Evolutionary conservation across 64 coral and sea anemone species (phyloP), one percentile per base, ranked within the genome.

Genomic region (Pocillopora damicornis): DNA sequence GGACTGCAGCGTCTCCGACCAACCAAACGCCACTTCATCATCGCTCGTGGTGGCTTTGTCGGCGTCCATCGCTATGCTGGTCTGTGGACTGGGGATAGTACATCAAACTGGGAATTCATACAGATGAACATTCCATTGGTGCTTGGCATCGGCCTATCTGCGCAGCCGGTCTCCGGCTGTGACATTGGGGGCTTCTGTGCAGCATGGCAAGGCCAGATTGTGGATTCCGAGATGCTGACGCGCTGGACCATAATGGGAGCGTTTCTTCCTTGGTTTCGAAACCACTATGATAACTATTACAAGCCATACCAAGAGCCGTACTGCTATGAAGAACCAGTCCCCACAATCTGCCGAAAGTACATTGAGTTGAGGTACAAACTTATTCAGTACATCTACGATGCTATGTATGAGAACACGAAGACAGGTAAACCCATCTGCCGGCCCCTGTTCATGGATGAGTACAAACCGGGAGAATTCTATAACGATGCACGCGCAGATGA

Each of bases 161-260:
- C 75, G 10, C 92, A 94, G 83, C 87, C 92, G 18, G 76, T 94
- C n/a, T 94, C 92, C 37, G 92, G 92, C 1, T 94, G 88, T 56
- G 92, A 94, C 60, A 65, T 94, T 75, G 92, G 92, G 12, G 92
- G 92, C 22, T 94, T 94, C 68, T 94, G 92, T 23, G 80, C 75
- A 22, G 76, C 75, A 2, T 87, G 57, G 13, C 36, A 84, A 26
- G 75, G 75, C 0, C 88, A 94, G 76, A 86, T 94, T 36, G 88
- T 90, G 3, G 82, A 78, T 23, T 59, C 92, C 0, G 92, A 94
- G 77, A 37, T 94, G 60, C 77, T 94, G 1, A 17, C 60, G 3
- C 92, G 92, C 60, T 94, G 92, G 92, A 94, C 92, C 58, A 94
- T 90, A n/a, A 87, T 94, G 88, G 92, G 92, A 16, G 88, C 92